Evolutionary conservation across 2,797 vertebrate genomes (phyloP), one percentile per base, ranked within the genome.

Genomic region (Momotus momota): DNA sequence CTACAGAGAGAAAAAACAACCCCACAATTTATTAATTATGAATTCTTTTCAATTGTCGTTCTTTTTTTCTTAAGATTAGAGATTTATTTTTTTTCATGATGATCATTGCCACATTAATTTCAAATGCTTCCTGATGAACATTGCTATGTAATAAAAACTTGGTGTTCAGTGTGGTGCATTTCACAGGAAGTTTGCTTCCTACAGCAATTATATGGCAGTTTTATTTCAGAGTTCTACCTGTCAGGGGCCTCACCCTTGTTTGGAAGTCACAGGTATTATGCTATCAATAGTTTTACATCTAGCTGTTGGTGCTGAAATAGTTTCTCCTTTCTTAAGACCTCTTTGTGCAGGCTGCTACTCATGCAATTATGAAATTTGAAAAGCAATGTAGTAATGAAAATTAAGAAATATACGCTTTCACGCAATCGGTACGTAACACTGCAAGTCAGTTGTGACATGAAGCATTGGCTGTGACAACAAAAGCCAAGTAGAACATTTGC

Each of bases 371-470:
- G 78, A 86, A 60, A 61, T 90, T 67, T 41, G 14, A 14, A 23
- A 57, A 57, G 27, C 20, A 60, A 27, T 66, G 14, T 27, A 3
- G 4, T 38, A 61, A 52, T 33, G 41, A 81, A 57, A 83, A 60
- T 33, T 16, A 33, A 67, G 48, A 45, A 66, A 14, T 38, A 6
- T 7, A 1, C 66, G 25, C 7, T 73, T 88, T 73, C 58, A 64
- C 22, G 4, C 11, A 31, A 15, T 51, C 46, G 33, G 6, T 0
- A 0, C 16, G 19, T 67, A 66, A 35, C 13, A 7, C 41, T 69
- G 27, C 20, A 46, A 19, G 65, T 81, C 15, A 12, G 22, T 54
- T 75, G 38, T 17, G 33, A 67, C 27, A 26, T 31, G 70, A 61
- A 72, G 8, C 21, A 7, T 7, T 54, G 45, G 11, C 20, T 67